These are phyloP conservation scores for Serilophus lunatus DNA, from an alignment of 2,113 vertebrate species.

Conservation along the genomic window DNA sequence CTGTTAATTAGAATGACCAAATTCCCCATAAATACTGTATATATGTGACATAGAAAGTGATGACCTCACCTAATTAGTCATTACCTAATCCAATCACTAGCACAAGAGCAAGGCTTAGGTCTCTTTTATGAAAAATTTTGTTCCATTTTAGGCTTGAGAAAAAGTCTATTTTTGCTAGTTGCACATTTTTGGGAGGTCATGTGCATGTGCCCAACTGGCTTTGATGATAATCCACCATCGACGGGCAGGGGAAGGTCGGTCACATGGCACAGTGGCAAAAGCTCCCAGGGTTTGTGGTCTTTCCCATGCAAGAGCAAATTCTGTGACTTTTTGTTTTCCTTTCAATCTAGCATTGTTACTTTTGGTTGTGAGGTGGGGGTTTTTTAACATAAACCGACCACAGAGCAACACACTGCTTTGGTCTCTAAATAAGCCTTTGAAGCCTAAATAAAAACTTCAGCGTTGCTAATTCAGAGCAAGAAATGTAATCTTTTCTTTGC, in stretches of 20 bases:
- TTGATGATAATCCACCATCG: background rate
- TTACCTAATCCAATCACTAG: slow-evolving; percentile 44
- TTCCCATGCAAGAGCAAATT: background rate
- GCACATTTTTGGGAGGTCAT: slow-evolving; percentile 11
- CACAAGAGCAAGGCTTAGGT: background rate
- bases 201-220: background rate
- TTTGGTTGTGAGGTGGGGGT: no score
- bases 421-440: background rate
- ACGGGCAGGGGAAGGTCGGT: background rate
- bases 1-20: slow-evolving; percentile 40
- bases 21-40: slow-evolving; percentile 31
- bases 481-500: background rate
- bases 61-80: slow-evolving; percentile 56
- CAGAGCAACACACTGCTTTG: background rate
- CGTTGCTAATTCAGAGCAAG: background rate
- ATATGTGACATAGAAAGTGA: slow-evolving; percentile 13
- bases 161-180: background rate
- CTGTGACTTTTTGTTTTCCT: background rate
- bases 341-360: background rate
- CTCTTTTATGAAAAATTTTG: background rate
- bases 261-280: background rate
- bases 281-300: background rate
- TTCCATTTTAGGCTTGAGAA: background rate
- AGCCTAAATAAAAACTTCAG: background rate
- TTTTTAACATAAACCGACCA: background rate